These are phyloP conservation scores for Silvanus unidentatus DNA, from an alignment of 2,888 invertebrate genomes.

Conservation along the genomic window DNA sequence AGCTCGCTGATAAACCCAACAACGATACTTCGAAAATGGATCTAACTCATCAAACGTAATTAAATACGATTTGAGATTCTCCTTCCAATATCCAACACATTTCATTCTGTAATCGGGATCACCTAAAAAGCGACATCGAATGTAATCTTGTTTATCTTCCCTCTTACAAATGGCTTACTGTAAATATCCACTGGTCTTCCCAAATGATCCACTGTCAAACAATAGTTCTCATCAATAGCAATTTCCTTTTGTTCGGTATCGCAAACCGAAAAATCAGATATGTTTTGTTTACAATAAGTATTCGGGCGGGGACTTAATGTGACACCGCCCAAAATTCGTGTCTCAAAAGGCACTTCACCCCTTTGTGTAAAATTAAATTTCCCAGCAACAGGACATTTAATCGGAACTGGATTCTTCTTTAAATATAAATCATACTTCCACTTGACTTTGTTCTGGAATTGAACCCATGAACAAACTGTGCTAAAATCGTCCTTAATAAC, in stretches of 20 bases:
- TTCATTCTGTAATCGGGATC: constrained; percentile 95
- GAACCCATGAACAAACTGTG: constrained; percentile 92
- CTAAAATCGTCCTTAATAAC: constrained; percentile 86
- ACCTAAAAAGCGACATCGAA: constrained; percentile 45
- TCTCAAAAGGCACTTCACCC: constrained; percentile 87
- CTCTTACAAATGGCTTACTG: too few species aligned
- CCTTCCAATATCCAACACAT: constrained; percentile 97
- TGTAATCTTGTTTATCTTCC: too few species aligned
- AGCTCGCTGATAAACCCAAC: constrained; percentile 96
- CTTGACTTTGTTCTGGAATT: constrained; percentile 74
- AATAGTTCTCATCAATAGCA: constrained; percentile 91
- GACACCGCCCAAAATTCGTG: constrained; percentile 88
- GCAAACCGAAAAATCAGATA: constrained; percentile 94
- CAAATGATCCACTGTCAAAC: constrained; percentile 91
- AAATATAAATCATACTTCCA: constrained; percentile 86
- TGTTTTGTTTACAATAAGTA: constrained; percentile 85
- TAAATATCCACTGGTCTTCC: constrained; percentile 94
- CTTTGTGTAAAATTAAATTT: constrained; percentile 90
- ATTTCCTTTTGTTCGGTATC: constrained; percentile 93
- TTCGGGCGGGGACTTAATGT: constrained; percentile 90
- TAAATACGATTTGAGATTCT: constrained; percentile 92
- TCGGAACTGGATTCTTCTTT: constrained; percentile 83
- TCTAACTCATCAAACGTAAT: constrained; percentile 95
- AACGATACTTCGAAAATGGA: constrained; percentile 90
- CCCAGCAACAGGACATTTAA: constrained; percentile 93